Conservation (phyloP, 2,888 invertebrate species). For the Luperina testacea region DNA sequence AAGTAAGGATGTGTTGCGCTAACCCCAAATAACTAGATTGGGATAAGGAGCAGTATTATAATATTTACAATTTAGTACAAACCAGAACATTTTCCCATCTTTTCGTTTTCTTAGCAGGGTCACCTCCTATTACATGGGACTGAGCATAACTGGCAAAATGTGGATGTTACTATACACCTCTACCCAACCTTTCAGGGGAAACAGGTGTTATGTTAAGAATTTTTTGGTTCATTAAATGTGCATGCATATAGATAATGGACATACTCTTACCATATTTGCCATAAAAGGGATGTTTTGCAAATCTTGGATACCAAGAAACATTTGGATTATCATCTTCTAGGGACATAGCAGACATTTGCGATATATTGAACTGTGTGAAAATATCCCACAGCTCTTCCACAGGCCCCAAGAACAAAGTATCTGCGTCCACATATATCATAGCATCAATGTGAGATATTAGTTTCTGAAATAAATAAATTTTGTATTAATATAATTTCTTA, state of each 20-base stretch:
- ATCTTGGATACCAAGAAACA: constrained; percentile 98
- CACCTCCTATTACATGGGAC: neutral
- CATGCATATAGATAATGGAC: neutral
- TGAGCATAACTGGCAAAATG: neutral
- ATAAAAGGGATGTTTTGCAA: constrained; percentile 98
- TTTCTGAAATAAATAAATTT: constrained; percentile 89
- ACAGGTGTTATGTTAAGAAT: neutral
- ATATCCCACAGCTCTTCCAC: constrained; percentile 95
- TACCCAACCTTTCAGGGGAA: neutral
- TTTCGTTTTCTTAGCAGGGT: neutral
- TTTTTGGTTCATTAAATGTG: neutral
- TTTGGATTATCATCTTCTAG: constrained; percentile 98
- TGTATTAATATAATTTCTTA: neutral
- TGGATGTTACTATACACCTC: neutral
- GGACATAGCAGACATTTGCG: constrained; percentile 96
- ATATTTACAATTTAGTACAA: neutral
- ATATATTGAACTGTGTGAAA: constrained; percentile 94
- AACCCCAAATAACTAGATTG: neutral
- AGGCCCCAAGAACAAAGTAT: constrained; percentile 96
- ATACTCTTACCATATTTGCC: constrained; percentile 92
- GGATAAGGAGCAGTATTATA: neutral
- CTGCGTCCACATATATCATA: constrained; percentile 97
- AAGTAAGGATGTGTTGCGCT: neutral
- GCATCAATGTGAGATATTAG: constrained; percentile 95
- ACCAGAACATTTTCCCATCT: neutral